Evolutionary conservation across 2,113 vertebrate species (phyloP).

Genomic region (Meles meles): DNA sequence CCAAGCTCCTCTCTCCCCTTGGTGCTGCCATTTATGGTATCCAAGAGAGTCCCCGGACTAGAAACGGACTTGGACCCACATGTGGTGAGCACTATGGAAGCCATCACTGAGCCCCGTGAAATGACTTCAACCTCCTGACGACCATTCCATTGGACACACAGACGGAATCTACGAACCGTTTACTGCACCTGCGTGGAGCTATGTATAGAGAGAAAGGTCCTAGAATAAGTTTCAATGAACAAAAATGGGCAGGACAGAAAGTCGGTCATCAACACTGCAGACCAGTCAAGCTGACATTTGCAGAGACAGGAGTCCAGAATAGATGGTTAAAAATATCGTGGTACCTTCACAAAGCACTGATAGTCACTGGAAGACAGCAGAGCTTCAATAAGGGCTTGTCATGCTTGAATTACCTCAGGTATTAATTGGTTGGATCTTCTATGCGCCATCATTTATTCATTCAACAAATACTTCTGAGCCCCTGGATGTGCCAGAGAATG

Average conservation of each 20-base stretch:
- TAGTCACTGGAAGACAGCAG: not conserved
- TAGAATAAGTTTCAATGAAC: not conserved
- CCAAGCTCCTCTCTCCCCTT: not conserved
- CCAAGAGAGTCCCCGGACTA: not conserved
- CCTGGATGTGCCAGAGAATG: not conserved
- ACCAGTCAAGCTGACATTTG: not conserved
- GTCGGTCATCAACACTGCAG: not conserved
- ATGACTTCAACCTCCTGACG: not conserved
- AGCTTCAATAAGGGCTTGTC: not conserved
- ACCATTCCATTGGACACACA: not conserved
- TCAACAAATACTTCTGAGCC: not conserved
- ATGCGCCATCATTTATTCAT: not conserved
- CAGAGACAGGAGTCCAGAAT: rapidly evolving
- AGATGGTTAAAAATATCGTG: not conserved
- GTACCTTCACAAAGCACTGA: not conserved
- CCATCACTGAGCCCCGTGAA: not conserved
- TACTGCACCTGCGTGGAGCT: not conserved
- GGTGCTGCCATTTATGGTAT: no score
- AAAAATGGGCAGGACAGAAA: not conserved
- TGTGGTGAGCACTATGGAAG: no score
- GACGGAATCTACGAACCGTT: not conserved
- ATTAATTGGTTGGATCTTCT: not conserved
- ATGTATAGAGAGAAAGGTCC: not conserved
- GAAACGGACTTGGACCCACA: not conserved
- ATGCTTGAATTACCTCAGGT: not conserved